These are phyloP conservation scores for Apamea anceps DNA, from an alignment of 2,888 invertebrate species.

Conservation along the genomic window DNA sequence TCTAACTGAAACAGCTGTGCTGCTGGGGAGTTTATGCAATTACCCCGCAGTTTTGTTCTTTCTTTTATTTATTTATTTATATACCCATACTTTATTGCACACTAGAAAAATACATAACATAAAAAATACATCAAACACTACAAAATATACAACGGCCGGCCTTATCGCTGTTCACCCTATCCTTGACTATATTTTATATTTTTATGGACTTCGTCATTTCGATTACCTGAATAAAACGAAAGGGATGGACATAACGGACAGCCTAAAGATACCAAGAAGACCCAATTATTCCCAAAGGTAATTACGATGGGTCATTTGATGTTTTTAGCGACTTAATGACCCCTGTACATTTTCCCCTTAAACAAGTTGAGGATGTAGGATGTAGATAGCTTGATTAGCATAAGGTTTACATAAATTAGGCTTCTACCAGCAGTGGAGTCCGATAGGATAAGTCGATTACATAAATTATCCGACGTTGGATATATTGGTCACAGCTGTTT, in stretches of 20 bases:
- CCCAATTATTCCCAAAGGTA: conserved; percentile 33
- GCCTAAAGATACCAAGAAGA: neutral
- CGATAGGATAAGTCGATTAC: conserved; percentile 21
- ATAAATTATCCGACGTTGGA: conserved; percentile 26
- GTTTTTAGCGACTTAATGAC: conserved; percentile 30
- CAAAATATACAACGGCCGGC: no score
- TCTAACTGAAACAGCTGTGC: no score
- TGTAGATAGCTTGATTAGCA: conserved; percentile 46
- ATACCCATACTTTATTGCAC: no score
- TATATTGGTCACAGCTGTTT: conserved; percentile 11
- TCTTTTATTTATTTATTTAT: no score
- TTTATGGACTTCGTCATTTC: neutral
- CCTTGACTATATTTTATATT: neutral
- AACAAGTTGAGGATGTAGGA: conserved; percentile 41
- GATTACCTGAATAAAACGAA: neutral
- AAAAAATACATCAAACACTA: no score
- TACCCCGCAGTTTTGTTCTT: no score
- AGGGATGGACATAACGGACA: neutral
- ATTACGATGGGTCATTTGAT: conserved; percentile 35
- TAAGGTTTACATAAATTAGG: conserved; percentile 52
- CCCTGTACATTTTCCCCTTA: conserved; percentile 10
- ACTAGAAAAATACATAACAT: no score
- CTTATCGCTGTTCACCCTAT: neutral
- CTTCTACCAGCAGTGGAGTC: neutral
- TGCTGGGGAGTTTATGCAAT: no score